Evolutionary conservation across 2,113 vertebrate genomes (phyloP).

Genomic region (Silurus meridionalis): DNA sequence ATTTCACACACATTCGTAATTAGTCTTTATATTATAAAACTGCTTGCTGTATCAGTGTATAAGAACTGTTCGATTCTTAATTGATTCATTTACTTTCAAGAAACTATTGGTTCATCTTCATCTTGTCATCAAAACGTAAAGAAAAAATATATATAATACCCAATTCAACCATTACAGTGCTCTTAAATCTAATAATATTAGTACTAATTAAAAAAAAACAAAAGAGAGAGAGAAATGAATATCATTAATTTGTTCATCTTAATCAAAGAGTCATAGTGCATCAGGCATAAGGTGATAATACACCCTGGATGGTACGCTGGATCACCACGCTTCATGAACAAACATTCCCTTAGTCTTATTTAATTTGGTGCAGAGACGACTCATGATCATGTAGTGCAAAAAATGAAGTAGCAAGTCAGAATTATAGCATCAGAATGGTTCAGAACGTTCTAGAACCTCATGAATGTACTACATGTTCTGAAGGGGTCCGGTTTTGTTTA

Average conservation of each 20-base stretch:
- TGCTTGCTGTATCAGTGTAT: neutral
- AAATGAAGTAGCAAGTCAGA: neutral
- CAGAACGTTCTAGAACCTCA: neutral
- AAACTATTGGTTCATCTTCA: too few relatives aligned
- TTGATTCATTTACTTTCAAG: too few relatives aligned
- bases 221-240: too few relatives aligned
- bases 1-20: neutral
- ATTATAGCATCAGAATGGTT: too few relatives aligned
- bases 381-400: neutral
- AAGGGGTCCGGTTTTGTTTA: neutral
- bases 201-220: neutral
- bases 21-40: neutral
- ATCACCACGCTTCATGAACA: neutral
- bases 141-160: neutral
- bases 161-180: neutral
- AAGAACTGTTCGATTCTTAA: neutral
- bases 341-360: too few relatives aligned
- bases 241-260: neutral
- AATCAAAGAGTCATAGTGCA: neutral
- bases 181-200: neutral
- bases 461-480: neutral
- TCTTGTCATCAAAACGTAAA: neutral
- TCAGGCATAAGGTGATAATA: neutral
- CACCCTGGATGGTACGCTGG: neutral
- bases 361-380: too few relatives aligned